Percentiles rank a stretch among this genome's conserved stretches.
Evolutionary conservation across 2,888 invertebrate genomes (phyloP).

Genomic region (Pollenia labialis): DNA sequence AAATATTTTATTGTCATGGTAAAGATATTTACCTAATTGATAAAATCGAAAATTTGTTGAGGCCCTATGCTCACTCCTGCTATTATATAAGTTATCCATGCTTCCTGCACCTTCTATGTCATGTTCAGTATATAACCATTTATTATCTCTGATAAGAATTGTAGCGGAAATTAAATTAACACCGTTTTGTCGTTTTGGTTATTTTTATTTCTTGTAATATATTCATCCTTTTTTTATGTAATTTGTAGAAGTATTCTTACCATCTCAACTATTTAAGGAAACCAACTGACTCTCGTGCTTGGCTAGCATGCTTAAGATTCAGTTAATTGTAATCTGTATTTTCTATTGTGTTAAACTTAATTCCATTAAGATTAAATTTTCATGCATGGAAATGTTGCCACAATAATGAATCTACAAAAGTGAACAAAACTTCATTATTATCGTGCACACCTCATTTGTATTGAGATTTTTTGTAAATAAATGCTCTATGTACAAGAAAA

Average conservation of each 20-base stretch:
- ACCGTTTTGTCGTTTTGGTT: conserved; percentile 27
- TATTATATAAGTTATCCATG: too few relatives aligned
- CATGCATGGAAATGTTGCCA: conserved; percentile 27
- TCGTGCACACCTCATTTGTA: conserved; percentile 22
- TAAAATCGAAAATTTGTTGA: too few relatives aligned
- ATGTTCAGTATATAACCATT: conserved; percentile 38
- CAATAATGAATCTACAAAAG: conserved; percentile 12
- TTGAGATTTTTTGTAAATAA: conserved; percentile 5
- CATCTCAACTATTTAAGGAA: too few relatives aligned
- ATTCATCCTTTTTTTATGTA: too few relatives aligned
- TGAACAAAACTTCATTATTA: conserved; percentile 18
- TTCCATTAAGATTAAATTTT: conserved; percentile 67
- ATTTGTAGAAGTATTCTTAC: too few relatives aligned
- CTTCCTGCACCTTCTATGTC: too few relatives aligned
- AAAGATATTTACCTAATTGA: too few relatives aligned
- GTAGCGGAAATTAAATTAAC: conserved; percentile 63
- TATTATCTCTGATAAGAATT: conserved; percentile 41
- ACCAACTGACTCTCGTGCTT: too few relatives aligned
- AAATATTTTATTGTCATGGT: too few relatives aligned
- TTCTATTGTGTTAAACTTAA: conserved; percentile 56
- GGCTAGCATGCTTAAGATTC: background rate
- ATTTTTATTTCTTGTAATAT: background rate
- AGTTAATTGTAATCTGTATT: conserved; percentile 44
- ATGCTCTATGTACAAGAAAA: background rate
- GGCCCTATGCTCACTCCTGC: too few relatives aligned